Conservation (phyloP, 2,113 vertebrate genomes). For the Bambusicola thoracicus region DNA sequence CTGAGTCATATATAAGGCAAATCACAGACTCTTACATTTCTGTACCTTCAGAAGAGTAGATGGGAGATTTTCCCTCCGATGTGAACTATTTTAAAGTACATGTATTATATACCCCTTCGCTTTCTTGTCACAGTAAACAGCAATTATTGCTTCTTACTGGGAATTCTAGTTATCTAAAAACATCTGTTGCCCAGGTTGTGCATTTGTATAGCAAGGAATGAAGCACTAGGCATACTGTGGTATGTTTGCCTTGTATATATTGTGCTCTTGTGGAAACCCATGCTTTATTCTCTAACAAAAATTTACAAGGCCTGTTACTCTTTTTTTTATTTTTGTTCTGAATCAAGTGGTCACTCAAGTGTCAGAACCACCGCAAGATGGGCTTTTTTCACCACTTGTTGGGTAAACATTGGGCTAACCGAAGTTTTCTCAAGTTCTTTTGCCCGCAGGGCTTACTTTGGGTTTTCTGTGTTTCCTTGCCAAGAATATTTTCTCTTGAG, state of each 20-base stretch:
- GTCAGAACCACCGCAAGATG: background rate
- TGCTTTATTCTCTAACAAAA: background rate
- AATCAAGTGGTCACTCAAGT: background rate
- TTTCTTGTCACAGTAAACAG: background rate
- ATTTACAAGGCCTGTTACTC: background rate
- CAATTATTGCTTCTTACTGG: background rate
- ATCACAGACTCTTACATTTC: background rate
- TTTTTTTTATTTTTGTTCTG: background rate
- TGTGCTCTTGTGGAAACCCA: background rate
- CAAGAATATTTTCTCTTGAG: background rate
- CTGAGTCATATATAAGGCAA: fast-evolving
- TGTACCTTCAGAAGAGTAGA: background rate
- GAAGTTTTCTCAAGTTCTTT: background rate
- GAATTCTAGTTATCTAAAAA: background rate
- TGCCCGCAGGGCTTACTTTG: background rate
- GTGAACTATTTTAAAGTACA: background rate
- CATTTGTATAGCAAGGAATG: background rate
- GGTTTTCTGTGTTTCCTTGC: background rate
- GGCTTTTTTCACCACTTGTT: background rate
- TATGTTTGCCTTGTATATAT: background rate
- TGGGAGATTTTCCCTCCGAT: background rate
- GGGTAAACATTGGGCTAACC: background rate
- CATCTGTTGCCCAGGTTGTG: background rate
- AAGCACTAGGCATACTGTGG: background rate
- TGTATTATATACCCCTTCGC: background rate